Evolutionary conservation across 2,797 vertebrate genomes (phyloP).

Genomic region (Nyctibius grandis): DNA sequence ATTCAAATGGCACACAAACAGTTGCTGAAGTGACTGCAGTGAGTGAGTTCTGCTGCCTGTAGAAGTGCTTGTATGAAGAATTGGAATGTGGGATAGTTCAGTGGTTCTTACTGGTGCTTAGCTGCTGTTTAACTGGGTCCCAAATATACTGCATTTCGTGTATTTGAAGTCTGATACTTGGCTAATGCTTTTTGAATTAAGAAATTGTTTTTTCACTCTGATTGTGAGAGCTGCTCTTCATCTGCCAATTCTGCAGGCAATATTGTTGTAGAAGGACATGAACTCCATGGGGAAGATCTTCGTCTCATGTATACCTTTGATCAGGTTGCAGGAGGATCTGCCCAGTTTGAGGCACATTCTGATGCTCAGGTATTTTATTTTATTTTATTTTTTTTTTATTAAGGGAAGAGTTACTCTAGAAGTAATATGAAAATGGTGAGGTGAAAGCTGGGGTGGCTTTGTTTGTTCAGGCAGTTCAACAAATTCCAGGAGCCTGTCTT

Average conservation of each 20-base stretch:
- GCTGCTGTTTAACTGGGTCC: neutral
- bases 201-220: neutral
- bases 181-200: neutral
- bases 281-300: conserved; percentile 89
- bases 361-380: conserved; percentile 84
- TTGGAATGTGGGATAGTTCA: neutral
- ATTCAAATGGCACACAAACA: neutral
- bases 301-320: conserved; percentile 92
- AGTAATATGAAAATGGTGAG: neutral
- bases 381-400: neutral
- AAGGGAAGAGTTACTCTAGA: neutral
- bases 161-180: neutral
- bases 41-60: neutral
- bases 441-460: neutral
- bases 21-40: neutral
- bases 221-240: neutral
- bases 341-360: conserved; percentile 92
- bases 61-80: neutral
- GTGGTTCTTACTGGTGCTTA: neutral
- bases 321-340: conserved; percentile 76
- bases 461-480: neutral
- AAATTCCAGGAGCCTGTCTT: neutral
- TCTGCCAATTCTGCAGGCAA: conserved; percentile 73
- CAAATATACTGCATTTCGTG: neutral
- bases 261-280: conserved; percentile 87